Evolutionary conservation across 1,140 invertebrate genomes (phyloP).

Genomic region (Bombus vancouverensis): DNA sequence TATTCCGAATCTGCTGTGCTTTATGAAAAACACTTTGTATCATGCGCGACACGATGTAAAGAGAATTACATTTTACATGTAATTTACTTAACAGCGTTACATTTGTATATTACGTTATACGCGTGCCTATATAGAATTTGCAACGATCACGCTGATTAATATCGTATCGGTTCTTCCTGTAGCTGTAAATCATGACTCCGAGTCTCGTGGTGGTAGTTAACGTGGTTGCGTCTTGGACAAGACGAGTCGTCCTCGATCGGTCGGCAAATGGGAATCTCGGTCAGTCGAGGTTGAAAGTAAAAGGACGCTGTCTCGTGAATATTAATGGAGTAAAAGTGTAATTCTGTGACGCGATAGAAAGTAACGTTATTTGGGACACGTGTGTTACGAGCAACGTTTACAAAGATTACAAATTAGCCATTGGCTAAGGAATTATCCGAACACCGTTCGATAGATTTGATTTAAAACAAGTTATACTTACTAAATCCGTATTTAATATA

Average conservation of each 20-base stretch:
- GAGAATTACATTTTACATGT: no score
- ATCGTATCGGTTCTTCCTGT: conserved; percentile 5
- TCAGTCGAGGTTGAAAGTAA: conserved; percentile 36
- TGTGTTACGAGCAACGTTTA: not conserved
- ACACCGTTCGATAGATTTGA: no score
- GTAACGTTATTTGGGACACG: not conserved
- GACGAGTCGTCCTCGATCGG: conserved; percentile 43
- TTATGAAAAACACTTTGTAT: no score
- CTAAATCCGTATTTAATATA: no score
- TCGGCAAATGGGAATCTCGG: conserved; percentile 11
- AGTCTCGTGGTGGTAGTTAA: not conserved
- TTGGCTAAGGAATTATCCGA: no score
- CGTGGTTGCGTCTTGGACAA: not conserved
- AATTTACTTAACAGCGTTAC: no score
- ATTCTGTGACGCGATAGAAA: conserved; percentile 8
- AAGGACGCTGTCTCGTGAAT: conserved; percentile 32
- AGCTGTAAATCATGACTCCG: conserved; percentile 29
- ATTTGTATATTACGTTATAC: no score
- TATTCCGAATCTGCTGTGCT: no score
- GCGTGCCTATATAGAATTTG: not conserved
- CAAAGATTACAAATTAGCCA: not conserved
- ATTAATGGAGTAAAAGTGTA: conserved; percentile 37
- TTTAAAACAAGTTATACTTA: no score
- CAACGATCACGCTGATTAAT: not conserved
- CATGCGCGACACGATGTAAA: no score